Percentiles rank a stretch among this genome's conserved stretches.
Conservation (phyloP, 2,888 invertebrate genomes). For the Bhutanitis thaidina region DNA sequence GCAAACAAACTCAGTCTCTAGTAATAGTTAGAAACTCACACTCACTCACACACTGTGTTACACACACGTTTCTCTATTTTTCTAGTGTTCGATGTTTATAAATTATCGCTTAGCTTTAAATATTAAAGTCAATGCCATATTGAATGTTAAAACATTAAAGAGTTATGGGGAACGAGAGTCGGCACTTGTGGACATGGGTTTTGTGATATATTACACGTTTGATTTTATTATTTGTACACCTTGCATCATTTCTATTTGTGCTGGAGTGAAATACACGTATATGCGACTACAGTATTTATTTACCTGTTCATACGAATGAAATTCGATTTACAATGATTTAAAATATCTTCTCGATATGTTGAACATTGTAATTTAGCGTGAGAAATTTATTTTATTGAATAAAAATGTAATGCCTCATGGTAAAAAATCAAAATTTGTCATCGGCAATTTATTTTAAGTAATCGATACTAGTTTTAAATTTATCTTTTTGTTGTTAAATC, state of each 20-base stretch:
- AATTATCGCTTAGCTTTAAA: conserved; percentile 9
- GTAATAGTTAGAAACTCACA: too few relatives aligned
- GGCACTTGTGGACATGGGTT: conserved; percentile 29
- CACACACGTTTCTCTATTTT: too few relatives aligned
- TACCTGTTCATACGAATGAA: neutral
- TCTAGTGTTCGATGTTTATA: too few relatives aligned
- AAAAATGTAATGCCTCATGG: conserved; percentile 22
- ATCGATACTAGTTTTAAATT: conserved; percentile 26
- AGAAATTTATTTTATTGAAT: conserved; percentile 21
- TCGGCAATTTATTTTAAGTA: conserved; percentile 27
- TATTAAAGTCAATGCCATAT: conserved; percentile 1
- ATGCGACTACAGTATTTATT: neutral
- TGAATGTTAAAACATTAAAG: conserved; percentile 30
- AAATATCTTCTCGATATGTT: neutral
- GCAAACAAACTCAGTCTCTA: too few relatives aligned
- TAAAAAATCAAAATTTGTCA: conserved; percentile 21
- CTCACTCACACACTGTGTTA: too few relatives aligned
- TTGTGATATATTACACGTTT: conserved; percentile 35
- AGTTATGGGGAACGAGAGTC: conserved; percentile 33
- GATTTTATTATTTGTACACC: conserved; percentile 34
- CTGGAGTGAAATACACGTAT: neutral
- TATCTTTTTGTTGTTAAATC: too few relatives aligned
- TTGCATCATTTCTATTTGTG: conserved; percentile 25
- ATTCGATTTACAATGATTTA: neutral
- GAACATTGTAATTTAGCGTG: conserved; percentile 9